Base-by-base conservation (phyloP, 2,113 vertebrate genomes). In the Zosterops japonicus region DNA sequence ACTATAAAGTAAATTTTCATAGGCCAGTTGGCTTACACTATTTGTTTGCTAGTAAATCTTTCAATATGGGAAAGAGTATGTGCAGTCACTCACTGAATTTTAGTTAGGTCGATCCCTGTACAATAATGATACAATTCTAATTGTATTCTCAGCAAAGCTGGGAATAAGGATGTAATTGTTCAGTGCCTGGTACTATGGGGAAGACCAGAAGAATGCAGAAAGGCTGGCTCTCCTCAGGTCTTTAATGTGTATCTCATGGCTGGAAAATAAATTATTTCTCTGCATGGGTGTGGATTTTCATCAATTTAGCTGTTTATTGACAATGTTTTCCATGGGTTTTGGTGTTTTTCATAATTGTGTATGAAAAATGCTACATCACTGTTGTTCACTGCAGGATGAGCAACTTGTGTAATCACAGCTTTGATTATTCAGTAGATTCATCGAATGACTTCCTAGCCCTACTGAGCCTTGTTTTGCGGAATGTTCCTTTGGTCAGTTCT, bases 121-220 rank as follows among this genome's bases (percentile, higher is more conserved):
- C 15, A 63, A 8, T 21, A 44, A 13, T 83, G 57, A 36, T 72
- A 11, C 13, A 83, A 42, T 80, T 88, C 20, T 31, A 76, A 24
- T 29, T 65, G 19, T 28, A 12, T 83, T 79, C 84, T 50, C 25
- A 27, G 50, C 14, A 64, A 57, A 76, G 4, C 33, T 87, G 44
- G 61, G 41, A 63, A 22, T 67, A 35, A 67, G 12, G 41, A 84
- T 12, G 14, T 39, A 12, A 28, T 47, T 83, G 33, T 35, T 95
- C 0, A 0, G 53, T 57, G 41, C 9, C 11, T 1, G 0, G 13
- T 89, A 6, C 56, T 77, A 1, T 36, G 6, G 33, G 36, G 20
- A 85, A 79, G 57, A 57, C 4, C 27, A 53, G 47, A 11, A 89
- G 53, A 76, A n/a, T 14, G 3, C 19, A 63, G 25, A 71, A 74